Percentiles rank a stretch among this genome's conserved stretches.
phyloP scores from a whole-genome alignment of 2,888 invertebrate genomes.

The Mythimna vitellina region DNA sequence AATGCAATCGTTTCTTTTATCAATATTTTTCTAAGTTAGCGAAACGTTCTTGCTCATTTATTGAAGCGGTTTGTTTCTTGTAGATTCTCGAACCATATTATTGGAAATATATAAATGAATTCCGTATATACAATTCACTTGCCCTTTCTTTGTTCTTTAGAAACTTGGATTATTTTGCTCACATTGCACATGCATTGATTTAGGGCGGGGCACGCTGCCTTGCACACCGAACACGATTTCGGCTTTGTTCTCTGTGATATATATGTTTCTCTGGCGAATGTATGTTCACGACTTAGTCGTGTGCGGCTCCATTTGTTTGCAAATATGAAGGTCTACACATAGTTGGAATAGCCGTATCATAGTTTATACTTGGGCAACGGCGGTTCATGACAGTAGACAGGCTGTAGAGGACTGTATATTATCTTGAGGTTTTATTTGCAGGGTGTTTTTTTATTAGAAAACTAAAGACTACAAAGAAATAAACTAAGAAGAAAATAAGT shows the following conservation, averaged over 20 bases:
- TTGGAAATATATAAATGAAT: background rate
- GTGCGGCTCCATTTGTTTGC: constrained; percentile 38
- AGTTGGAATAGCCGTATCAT: constrained; percentile 14
- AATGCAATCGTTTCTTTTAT: background rate
- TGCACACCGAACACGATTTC: constrained; percentile 63
- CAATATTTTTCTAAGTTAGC: background rate
- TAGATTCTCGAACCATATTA: background rate
- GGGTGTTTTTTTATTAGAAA: too few species aligned
- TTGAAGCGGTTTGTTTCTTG: background rate
- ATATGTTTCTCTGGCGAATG: constrained; percentile 62
- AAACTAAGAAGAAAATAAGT: too few species aligned
- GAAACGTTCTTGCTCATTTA: background rate
- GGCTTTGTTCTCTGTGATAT: constrained; percentile 67
- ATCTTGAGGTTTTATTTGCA: too few species aligned
- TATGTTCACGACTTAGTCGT: constrained; percentile 66
- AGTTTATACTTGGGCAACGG: background rate
- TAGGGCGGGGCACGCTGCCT: constrained; percentile 62
- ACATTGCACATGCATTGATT: constrained; percentile 53
- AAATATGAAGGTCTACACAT: constrained; percentile 55
- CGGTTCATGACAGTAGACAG: background rate
- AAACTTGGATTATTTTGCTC: constrained; percentile 41
- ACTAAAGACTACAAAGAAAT: too few species aligned
- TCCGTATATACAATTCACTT: constrained; percentile 9
- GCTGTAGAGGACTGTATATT: too few species aligned
- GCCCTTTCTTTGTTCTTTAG: constrained; percentile 55